phyloP scores from a whole-genome alignment of 2,113 vertebrate genomes.

The Zapus hudsonius region DNA sequence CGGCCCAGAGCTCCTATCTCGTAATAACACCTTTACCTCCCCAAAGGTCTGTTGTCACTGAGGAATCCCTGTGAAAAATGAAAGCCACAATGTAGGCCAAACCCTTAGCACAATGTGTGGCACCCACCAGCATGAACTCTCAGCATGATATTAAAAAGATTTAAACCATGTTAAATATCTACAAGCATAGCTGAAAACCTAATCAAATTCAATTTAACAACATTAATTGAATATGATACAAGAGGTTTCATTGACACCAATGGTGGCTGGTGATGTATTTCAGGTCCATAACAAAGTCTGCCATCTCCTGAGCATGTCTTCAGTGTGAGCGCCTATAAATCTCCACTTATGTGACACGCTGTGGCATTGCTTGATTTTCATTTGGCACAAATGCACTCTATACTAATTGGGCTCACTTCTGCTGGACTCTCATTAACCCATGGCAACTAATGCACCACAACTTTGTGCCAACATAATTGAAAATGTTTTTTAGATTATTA shows the following conservation, averaged over 20 bases:
- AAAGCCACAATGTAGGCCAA: neutral
- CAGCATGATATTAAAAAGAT: neutral
- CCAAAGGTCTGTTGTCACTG: neutral
- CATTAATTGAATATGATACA: neutral
- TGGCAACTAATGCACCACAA: neutral
- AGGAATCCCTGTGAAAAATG: neutral
- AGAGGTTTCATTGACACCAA: neutral
- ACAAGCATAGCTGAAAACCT: neutral
- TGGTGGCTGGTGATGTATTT: neutral
- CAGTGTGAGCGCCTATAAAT: neutral
- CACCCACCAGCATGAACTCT: neutral
- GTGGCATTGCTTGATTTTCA: conserved; percentile 16
- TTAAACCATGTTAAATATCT: conserved; percentile 8
- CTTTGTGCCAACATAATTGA: neutral
- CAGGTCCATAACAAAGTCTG: neutral
- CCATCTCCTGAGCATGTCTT: neutral
- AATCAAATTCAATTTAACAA: conserved; percentile 26
- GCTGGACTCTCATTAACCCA: neutral
- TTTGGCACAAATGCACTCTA: neutral
- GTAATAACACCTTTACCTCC: neutral
- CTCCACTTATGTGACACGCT: neutral
- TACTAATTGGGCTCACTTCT: neutral
- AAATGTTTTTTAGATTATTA: neutral
- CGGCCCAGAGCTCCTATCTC: no score
- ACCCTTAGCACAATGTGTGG: neutral